phyloP scores from a whole-genome alignment of 2,113 vertebrate genomes.

The Esox niger region DNA sequence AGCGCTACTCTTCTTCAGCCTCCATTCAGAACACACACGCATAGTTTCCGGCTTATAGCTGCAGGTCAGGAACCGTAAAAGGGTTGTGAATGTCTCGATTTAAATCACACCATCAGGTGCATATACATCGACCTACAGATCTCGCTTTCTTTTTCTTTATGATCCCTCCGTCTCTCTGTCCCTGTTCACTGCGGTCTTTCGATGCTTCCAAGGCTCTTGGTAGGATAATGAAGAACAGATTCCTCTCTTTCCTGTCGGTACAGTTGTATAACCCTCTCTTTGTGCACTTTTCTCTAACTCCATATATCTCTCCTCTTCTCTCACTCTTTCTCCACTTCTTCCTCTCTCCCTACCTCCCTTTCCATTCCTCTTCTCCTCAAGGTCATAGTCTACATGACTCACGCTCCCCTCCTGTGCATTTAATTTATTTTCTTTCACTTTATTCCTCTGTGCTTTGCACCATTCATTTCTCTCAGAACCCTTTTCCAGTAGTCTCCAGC shows the following conservation, averaged over 20 bases:
- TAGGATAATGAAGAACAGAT: constrained; percentile 32
- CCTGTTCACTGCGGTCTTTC: neutral
- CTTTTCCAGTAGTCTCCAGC: too few species aligned
- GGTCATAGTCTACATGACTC: constrained; percentile 9
- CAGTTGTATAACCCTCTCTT: constrained; percentile 39
- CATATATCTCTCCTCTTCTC: neutral
- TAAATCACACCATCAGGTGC: too few species aligned
- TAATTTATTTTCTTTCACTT: neutral
- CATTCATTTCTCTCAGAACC: neutral
- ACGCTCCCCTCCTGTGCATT: neutral
- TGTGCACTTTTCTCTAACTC: constrained; percentile 29
- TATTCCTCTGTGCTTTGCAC: neutral
- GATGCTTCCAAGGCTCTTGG: constrained; percentile 20
- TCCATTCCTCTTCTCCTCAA: constrained; percentile 21
- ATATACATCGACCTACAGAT: neutral
- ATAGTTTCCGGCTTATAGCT: too few species aligned
- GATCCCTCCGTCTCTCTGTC: neutral
- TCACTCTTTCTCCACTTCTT: constrained; percentile 16
- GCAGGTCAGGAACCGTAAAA: too few species aligned
- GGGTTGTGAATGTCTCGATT: too few species aligned
- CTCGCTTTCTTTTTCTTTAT: neutral
- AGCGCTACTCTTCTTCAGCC: neutral
- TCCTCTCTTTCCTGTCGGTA: constrained; percentile 41
- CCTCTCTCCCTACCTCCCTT: constrained; percentile 19
- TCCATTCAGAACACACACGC: too few species aligned